phyloP scores from a whole-genome alignment of 2,113 vertebrate genomes.

The Apeltes quadracus region DNA sequence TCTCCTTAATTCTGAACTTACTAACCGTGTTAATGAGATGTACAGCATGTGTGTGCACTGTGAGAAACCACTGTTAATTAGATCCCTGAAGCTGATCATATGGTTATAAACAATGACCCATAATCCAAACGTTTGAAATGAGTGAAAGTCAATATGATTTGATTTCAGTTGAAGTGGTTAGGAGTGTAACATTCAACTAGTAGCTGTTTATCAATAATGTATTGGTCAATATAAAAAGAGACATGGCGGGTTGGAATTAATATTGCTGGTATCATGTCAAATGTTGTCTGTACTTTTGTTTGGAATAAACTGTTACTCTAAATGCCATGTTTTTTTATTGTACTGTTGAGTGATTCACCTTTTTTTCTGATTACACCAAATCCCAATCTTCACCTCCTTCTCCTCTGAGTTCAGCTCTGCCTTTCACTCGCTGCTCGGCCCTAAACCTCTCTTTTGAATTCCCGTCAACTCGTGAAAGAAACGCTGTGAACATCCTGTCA shows the following conservation, averaged over 20 bases:
- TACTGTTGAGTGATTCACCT: neutral
- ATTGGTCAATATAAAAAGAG: neutral
- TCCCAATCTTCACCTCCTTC: conserved; percentile 38
- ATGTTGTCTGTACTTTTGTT: neutral
- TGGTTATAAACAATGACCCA: neutral
- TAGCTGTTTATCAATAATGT: neutral
- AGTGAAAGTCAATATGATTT: neutral
- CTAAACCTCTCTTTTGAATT: conserved; percentile 27
- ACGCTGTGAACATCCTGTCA: conserved; percentile 39
- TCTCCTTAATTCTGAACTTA: neutral
- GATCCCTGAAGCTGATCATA: neutral
- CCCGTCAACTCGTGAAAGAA: conserved; percentile 28
- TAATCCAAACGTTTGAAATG: neutral
- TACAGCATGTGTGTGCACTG: neutral
- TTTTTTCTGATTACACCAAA: conserved; percentile 29
- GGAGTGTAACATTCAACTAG: neutral
- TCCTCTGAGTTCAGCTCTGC: conserved; percentile 23
- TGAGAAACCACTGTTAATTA: neutral
- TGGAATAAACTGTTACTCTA: neutral
- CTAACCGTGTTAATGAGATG: neutral
- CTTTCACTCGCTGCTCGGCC: conserved; percentile 23
- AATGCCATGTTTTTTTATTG: neutral
- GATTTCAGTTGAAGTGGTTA: neutral
- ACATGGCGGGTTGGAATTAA: neutral
- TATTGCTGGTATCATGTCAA: neutral